Base-by-base conservation (phyloP, 2,113 vertebrate genomes). In the Myotis brandtii region DNA sequence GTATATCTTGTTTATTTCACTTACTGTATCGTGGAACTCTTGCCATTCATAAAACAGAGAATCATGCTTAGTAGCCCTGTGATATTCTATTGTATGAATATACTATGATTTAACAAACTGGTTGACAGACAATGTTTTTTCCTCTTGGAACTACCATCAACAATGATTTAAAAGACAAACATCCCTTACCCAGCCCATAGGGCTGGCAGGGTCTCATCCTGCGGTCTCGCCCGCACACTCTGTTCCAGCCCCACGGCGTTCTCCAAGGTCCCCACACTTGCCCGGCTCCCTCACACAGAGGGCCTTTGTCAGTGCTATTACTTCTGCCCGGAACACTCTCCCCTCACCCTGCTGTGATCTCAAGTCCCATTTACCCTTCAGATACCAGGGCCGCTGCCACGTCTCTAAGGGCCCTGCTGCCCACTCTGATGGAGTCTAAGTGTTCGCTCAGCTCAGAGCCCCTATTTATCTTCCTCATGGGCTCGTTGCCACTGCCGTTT, bases 211-310 rank as follows among this genome's bases (percentile, higher is more conserved):
- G 34, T 66, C 54, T 37, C 21, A 23, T 11, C 62, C 62, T 32
- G 7, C 5, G 34, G 17, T 52, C 54, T 50, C 21, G 13, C 80
- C 25, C 18, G 37, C 27, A 23, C 25, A n/a, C 32, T 10, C 27
- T 5, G 27, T 40, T 46, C 75, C 70, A 93, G 66, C 66, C 92
- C 85, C 0, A 0, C 6, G 37, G 16, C 20, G 5, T 40, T 69
- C 62, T 40, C n/a, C 13, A 11, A 32, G 43, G 9, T n/a, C 66
- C 46, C 66, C n/a, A 4, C 7, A 0, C 79, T 66, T n/a, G 66
- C 83, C 46, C 72, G 46, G 72, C 27, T 30, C 37, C 83, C 77
- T 67, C 11, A 50, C 14, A 90, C 93, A 92, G n/a, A 87, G 52
- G 23, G 46, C 77, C 69, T 82, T 23, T 4, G 23, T 3, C 37